Evolutionary conservation across 2,113 vertebrate species (phyloP).

Genomic region (Passerina amoena): DNA sequence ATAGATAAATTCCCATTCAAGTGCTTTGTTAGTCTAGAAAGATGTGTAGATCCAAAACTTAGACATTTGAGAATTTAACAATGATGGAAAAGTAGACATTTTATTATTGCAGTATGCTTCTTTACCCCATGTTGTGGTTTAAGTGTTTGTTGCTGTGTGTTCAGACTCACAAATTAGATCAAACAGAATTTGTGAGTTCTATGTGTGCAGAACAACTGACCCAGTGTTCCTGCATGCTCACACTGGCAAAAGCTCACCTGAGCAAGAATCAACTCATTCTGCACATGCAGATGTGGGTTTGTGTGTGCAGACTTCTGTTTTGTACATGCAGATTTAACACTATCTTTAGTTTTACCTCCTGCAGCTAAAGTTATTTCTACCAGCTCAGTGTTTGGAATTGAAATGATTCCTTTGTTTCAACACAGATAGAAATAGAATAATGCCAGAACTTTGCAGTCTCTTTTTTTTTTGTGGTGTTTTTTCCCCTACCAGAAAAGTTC

Average conservation of each 20-base stretch:
- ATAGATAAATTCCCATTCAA: neutral
- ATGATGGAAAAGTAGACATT: neutral
- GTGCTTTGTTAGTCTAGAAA: neutral
- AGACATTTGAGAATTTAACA: neutral
- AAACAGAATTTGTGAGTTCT: neutral
- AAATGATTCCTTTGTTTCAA: neutral
- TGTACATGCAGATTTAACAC: neutral
- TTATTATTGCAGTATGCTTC: neutral
- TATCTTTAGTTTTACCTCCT: neutral
- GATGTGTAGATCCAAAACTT: neutral
- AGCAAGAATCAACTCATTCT: neutral
- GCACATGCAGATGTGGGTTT: neutral
- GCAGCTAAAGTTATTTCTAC: neutral
- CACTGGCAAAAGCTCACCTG: neutral
- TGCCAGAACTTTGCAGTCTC: neutral
- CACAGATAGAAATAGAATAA: neutral
- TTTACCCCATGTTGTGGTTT: neutral
- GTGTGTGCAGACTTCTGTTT: neutral
- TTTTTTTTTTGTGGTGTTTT: neutral
- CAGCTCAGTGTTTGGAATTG: neutral
- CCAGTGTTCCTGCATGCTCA: neutral
- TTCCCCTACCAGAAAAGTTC: neutral
- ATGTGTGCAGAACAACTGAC: neutral
- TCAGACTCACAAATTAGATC: neutral
- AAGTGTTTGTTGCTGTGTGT: neutral